Conservation (phyloP, 2,113 vertebrate genomes). For the Noturus placidus region DNA sequence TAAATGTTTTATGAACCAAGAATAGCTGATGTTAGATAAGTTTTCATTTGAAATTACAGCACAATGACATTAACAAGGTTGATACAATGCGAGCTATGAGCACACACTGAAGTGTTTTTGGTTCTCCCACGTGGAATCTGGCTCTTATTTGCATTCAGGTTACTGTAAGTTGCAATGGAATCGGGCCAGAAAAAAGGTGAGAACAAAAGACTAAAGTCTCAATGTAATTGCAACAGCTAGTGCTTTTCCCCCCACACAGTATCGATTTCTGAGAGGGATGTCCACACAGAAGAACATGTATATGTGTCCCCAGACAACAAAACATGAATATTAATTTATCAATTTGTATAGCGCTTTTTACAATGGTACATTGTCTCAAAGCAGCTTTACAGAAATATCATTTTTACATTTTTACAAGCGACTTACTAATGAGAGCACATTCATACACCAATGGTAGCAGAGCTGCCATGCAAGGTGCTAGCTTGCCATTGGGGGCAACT, state of each 20-base stretch:
- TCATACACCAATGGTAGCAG: too few relatives aligned
- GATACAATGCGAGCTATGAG: not conserved
- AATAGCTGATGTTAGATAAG: not conserved
- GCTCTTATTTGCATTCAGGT: not conserved
- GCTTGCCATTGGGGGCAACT: too few relatives aligned
- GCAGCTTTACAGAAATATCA: too few relatives aligned
- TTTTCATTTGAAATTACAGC: not conserved
- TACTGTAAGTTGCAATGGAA: not conserved
- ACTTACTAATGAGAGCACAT: too few relatives aligned
- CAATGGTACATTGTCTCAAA: too few relatives aligned
- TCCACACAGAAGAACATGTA: not conserved
- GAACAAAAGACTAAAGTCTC: not conserved
- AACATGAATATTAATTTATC: not conserved
- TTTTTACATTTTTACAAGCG: too few relatives aligned
- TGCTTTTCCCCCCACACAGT: not conserved
- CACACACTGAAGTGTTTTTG: not conserved
- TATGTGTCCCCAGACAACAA: not conserved
- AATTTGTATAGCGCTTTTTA: too few relatives aligned
- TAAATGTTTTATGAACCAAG: not conserved
- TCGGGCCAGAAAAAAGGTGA: not conserved
- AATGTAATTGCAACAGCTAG: not conserved
- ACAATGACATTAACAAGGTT: not conserved
- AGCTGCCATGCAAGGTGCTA: too few relatives aligned
- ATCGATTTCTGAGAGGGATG: not conserved
- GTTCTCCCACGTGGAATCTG: not conserved